Conservation (phyloP, 2,113 vertebrate genomes). For the Pachypanchax playfairii region DNA sequence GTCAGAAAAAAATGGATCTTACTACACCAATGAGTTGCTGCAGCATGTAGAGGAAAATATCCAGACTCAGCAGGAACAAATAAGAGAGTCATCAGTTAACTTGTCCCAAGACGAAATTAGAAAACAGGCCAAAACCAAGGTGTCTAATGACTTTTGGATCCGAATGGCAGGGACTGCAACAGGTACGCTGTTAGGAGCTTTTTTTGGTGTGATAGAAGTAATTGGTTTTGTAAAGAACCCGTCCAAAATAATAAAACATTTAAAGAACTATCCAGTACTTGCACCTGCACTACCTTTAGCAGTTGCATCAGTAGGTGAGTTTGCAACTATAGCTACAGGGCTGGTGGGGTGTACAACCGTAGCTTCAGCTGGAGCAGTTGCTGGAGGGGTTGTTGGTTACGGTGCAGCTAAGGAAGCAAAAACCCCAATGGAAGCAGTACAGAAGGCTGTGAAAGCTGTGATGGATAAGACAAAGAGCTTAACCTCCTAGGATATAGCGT, state of each 20-base stretch:
- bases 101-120: not conserved
- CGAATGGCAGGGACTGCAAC: slow-evolving; percentile 17
- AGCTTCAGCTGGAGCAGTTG: not conserved
- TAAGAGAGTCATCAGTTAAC: not conserved
- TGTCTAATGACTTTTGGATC: not conserved
- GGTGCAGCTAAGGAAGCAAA: slow-evolving; percentile 20
- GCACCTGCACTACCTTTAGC: accelerated
- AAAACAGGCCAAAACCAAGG: slow-evolving; percentile 59
- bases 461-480: not conserved
- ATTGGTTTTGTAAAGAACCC: accelerated
- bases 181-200: slow-evolving; percentile 37
- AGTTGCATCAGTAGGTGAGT: not conserved
- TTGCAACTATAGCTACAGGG: not conserved
- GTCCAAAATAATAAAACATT: not conserved
- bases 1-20: slow-evolving; percentile 2
- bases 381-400: not conserved
- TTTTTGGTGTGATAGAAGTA: not conserved
- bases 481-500: not conserved
- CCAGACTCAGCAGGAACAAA: not conserved
- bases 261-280: not conserved
- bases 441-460: not conserved
- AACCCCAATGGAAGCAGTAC: not conserved
- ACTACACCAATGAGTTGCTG: slow-evolving; percentile 49
- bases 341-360: accelerated
- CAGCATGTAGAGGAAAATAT: slow-evolving; percentile 6